Base-by-base conservation (phyloP, 1,140 invertebrate genomes). In the Apis laboriosa region DNA sequence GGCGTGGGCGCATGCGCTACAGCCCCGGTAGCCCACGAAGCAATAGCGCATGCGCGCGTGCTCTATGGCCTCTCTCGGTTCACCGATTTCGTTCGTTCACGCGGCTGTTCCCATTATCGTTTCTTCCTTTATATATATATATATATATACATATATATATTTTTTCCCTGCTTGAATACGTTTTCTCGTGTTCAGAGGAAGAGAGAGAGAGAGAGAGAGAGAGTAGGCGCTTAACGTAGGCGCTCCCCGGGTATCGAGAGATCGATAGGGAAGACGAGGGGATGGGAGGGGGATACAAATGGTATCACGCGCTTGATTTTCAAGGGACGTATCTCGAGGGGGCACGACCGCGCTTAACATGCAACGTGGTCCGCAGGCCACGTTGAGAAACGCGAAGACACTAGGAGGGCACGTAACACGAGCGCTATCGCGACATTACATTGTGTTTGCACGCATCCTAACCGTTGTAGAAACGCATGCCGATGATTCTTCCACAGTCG, bases 371-470 rank as follows among this genome's bases (percentile, higher is more conserved):
- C 53, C 63, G 63, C 63, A 61, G 56, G 34, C 8, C 13, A 83
- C 60, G 66, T 82, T 80, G 74, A 88, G 83, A 64, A 82, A 84
- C 79, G 71, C 74, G 34, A 51, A 72, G 68, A 68, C 83, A 74
- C 77, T 81, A 88, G 85, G 61, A 66, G 34, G 34, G 63, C 81
- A 76, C 84, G 79, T 76, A 71, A 84, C 84, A 78, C 83, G 79
- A 72, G 74, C 74, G 84, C 64, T 86, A 89, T 89, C 84, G 87
- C 84, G 77, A 86, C 80, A 53, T 89, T 81, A 89, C 86, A 88
- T 88, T 89, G 88, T 86, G 86, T 89, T 88, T 88, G 87, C 86
- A 86, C 82, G 83, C 73, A 88, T 88, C 77, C 84, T 88, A 84
- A 88, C 87, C 86, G 76, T 66, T 80, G 87, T 78, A 81, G 80